Base-by-base conservation (phyloP, 2,888 invertebrate species). In the Patella depressa region DNA sequence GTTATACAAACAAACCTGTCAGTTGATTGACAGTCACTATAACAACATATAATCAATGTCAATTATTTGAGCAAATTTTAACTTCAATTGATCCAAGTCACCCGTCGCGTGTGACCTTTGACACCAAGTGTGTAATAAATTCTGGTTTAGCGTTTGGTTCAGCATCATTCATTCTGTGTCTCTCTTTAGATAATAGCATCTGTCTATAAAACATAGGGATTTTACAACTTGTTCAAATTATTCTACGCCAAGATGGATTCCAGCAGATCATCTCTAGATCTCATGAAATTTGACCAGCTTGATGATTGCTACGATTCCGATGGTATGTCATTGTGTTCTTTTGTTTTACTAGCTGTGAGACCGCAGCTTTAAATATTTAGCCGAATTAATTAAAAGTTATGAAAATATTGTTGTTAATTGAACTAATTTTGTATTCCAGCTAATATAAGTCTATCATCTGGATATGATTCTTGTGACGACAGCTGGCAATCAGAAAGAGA, bases 401-500 rank as follows among this genome's bases (percentile, higher is more conserved):
- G 12, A n/a, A 12, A 57, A 57, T 3, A 57, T 34, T 34, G 34
- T 34, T 65, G 12, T 24, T 65, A n/a, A 7, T 65, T 14, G 11
- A 11, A 24, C 11, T 65, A 65, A 2, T 65, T 65, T 19, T 19
- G 0, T 65, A 24, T 24, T 65, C n/a, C 65, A 65, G 65, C n/a
- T 45, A 45, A 45, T 45, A 0, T 7, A 19, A 19, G 19, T 14
- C 65, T 12, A 12, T 65, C 65, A 11, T 65, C 65, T 9, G 65
- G 65, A 65, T 65, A 65, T 65, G 65, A 65, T 17, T 65, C 65
- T 65, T 65, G 65, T 19, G 65, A 65, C 65, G 65, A 65, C 65
- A 24, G 65, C 14, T 65, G 24, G 5, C 45, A 45, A 45, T 45
- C 45, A 45, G 45, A 45, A 45, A 45, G 7, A 45, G 45, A 45